A percentile compares a stretch with the other conserved stretches of the same genome.
These are phyloP conservation scores for Drosophila bocki DNA, from an alignment of 1,140 invertebrate species.

Conservation along the genomic window DNA sequence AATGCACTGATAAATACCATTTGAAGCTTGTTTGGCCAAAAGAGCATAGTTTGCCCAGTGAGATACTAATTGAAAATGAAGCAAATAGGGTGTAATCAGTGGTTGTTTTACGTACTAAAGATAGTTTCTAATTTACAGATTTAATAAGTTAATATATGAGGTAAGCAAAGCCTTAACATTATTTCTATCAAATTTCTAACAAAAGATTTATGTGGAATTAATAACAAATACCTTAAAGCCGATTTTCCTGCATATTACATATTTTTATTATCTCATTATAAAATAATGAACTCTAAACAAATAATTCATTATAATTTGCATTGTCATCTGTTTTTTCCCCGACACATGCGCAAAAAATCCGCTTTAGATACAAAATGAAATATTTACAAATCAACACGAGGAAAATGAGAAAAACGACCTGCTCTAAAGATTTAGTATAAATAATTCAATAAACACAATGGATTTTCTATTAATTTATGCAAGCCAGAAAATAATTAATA, in stretches of 20 bases:
- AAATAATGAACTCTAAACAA: slow-evolving; percentile 43
- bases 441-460: slow-evolving; percentile 62
- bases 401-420: slow-evolving; percentile 27
- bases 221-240: slow-evolving; percentile 4
- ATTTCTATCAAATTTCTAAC: neutral
- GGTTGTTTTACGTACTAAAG: neutral
- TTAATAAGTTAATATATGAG: neutral
- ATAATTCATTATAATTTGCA: slow-evolving; percentile 43
- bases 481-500: slow-evolving; percentile 33
- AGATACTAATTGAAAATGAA: neutral
- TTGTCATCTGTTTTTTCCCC: slow-evolving; percentile 26
- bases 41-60: neutral
- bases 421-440: slow-evolving; percentile 46
- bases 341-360: slow-evolving; percentile 3
- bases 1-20: slow-evolving; percentile 21
- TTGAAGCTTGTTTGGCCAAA: neutral
- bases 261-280: slow-evolving; percentile 33
- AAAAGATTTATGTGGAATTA: neutral
- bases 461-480: slow-evolving; percentile 69
- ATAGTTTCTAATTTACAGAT: neutral
- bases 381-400: slow-evolving; percentile 46
- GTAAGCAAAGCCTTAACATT: neutral
- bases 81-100: slow-evolving; percentile 1
- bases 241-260: slow-evolving; percentile 21
- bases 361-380: slow-evolving; percentile 24